These are phyloP conservation scores for Neoarius graeffei DNA, from an alignment of 2,113 vertebrate genomes.

Conservation along the genomic window DNA sequence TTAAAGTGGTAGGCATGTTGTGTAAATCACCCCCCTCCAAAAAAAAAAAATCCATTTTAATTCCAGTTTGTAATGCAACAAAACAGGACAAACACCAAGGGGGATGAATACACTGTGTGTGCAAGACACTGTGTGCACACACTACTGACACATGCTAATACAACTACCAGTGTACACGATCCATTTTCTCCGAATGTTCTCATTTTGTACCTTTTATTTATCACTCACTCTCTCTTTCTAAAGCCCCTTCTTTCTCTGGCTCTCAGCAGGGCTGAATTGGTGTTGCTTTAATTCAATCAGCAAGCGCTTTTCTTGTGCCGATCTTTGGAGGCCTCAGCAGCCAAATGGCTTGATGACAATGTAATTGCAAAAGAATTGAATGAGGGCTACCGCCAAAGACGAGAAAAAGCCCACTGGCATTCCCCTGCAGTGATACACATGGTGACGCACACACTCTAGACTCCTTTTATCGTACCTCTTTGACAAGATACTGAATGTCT, in stretches of 20 bases:
- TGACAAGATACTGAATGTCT: conserved; percentile 13
- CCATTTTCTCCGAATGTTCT: background rate
- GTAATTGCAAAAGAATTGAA: conserved; percentile 70
- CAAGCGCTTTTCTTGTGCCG: conserved; percentile 59
- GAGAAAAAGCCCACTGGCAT: conserved; percentile 45
- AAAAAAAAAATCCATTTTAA: too few relatives aligned
- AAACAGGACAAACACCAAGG: too few relatives aligned
- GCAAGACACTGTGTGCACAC: background rate
- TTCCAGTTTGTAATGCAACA: too few relatives aligned
- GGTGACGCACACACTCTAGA: conserved; percentile 12
- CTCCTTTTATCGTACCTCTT: background rate
- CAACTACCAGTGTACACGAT: background rate
- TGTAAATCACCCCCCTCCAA: too few relatives aligned
- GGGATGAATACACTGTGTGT: too few relatives aligned
- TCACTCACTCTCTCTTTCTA: conserved; percentile 44
- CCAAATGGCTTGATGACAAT: conserved; percentile 69
- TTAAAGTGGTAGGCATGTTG: too few relatives aligned
- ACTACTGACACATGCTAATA: background rate
- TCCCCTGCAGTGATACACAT: conserved; percentile 35
- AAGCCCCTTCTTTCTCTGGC: conserved; percentile 51
- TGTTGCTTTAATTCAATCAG: conserved; percentile 76
- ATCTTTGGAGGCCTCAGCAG: conserved; percentile 59
- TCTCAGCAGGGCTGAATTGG: conserved; percentile 64
- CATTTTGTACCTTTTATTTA: background rate
- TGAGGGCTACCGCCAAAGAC: conserved; percentile 52